Evolutionary conservation across 2,888 invertebrate genomes (phyloP), one percentile per base, ranked within the genome.

Genomic region (Liodrosophila aerea): DNA sequence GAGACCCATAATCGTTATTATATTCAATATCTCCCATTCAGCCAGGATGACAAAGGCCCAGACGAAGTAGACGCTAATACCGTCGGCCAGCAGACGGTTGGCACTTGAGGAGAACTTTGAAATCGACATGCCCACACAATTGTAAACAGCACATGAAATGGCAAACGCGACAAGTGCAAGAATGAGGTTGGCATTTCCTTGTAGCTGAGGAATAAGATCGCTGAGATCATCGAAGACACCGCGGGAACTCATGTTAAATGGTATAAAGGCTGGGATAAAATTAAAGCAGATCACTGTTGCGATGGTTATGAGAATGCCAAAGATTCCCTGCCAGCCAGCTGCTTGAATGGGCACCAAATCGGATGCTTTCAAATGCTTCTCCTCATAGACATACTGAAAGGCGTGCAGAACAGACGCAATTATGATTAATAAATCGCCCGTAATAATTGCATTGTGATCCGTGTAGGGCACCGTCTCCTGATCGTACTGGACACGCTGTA

Each of bases 71-170:
- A 97, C 97, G 68, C 98, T 91, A n/a, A 96, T 92, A 47, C 95
- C 95, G 88, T 98, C 97, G 41, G 97, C 91, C 8, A 98, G 95
- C 94, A 97, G 95, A 66, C 97, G 92, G 1, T 96, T 96, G 0
- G 97, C 97, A 1, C 98, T 97, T 1, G 96, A 97, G 84, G 97
- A 92, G 89, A 97, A 96, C 90, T 98, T 98, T 0, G 97, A 97
- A 2, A 98, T 95, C 86, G 95, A 95, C 66, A 98, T 94, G 7
- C 97, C 97, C 67, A 96, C 94, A 89, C 96, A 98, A 89, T 97
- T 97, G 91, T 98, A 98, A 91, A 97, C 95, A 0, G 98, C 96
- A 72, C 98, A 97, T 46, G 97, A 97, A 16, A 96, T 85, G 15
- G 95, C 91, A 87, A 91, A 91, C 92, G 95, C 94, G 51, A 92